These are phyloP conservation scores for Stomatorhinus walkeri DNA, from an alignment of 2,797 vertebrate species.

Conservation along the genomic window DNA sequence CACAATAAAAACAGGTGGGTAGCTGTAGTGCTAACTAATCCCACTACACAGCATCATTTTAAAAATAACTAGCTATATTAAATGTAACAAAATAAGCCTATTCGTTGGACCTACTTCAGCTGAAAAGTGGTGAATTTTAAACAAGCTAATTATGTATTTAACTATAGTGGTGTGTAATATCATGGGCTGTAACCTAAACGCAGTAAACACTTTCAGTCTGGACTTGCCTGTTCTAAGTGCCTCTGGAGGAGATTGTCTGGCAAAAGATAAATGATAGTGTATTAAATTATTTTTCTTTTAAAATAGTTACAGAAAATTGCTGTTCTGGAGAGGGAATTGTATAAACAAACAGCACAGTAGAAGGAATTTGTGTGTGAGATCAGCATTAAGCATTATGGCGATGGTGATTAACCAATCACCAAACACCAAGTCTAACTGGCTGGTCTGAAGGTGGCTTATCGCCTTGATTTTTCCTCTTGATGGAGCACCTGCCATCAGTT, in stretches of 20 bases:
- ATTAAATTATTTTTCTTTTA: slow-evolving; percentile 3
- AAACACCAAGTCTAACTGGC: neutral
- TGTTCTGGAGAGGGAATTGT: neutral
- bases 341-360: neutral
- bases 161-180: neutral
- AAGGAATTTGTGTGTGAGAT: neutral
- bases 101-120: neutral
- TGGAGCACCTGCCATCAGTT: neutral
- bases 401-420: neutral
- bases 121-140: slow-evolving; percentile 9
- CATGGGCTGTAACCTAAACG: neutral
- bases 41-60: neutral
- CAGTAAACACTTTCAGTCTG: neutral
- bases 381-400: neutral
- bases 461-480: neutral
- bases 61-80: neutral
- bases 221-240: neutral
- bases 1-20: neutral
- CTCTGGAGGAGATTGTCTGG: neutral
- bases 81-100: neutral
- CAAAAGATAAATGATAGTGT: neutral
- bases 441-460: neutral
- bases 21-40: neutral
- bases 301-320: neutral
- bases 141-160: neutral